Conservation (phyloP, 2,797 vertebrate species). For the Podargus strigoides region DNA sequence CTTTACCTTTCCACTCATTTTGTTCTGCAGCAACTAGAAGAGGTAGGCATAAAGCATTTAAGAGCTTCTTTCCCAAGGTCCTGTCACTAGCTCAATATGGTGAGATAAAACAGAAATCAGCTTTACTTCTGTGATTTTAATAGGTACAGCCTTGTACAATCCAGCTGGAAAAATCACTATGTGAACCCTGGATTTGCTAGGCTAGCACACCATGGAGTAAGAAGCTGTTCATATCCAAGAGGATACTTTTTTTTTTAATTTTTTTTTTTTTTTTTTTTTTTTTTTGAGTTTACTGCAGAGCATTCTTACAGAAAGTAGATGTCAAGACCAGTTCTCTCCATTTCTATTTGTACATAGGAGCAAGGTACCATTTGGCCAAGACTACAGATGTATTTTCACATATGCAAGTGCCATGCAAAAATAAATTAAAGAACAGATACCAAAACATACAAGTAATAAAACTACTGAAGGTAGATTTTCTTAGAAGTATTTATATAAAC, state of each 20-base stretch:
- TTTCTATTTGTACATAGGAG: slow-evolving; percentile 61
- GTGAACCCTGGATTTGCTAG: neutral
- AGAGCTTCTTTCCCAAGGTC: slow-evolving; percentile 69
- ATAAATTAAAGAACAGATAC: slow-evolving; percentile 84
- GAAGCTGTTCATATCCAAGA: slow-evolving; percentile 68
- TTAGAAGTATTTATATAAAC: slow-evolving; percentile 78
- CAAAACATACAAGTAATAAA: slow-evolving; percentile 79
- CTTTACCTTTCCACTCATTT: slow-evolving; percentile 59
- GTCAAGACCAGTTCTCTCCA: slow-evolving; percentile 65
- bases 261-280: neutral
- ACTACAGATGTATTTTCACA: slow-evolving; percentile 73
- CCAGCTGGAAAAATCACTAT: neutral
- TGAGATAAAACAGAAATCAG: neutral
- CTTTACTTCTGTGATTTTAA: neutral
- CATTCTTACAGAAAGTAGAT: slow-evolving; percentile 43
- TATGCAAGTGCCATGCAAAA: slow-evolving; percentile 83
- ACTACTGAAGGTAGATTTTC: slow-evolving; percentile 76
- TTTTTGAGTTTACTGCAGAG: slow-evolving; percentile 70
- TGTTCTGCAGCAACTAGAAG: slow-evolving; percentile 74
- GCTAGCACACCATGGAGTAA: slow-evolving; percentile 34
- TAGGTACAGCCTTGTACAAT: neutral
- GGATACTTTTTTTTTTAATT: slow-evolving; percentile 36
- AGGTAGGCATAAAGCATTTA: slow-evolving; percentile 78
- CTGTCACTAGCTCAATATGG: neutral
- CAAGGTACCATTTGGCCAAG: slow-evolving; percentile 74